Base-by-base conservation (phyloP, 2,797 vertebrate genomes). In the Alfaro cultratus region DNA sequence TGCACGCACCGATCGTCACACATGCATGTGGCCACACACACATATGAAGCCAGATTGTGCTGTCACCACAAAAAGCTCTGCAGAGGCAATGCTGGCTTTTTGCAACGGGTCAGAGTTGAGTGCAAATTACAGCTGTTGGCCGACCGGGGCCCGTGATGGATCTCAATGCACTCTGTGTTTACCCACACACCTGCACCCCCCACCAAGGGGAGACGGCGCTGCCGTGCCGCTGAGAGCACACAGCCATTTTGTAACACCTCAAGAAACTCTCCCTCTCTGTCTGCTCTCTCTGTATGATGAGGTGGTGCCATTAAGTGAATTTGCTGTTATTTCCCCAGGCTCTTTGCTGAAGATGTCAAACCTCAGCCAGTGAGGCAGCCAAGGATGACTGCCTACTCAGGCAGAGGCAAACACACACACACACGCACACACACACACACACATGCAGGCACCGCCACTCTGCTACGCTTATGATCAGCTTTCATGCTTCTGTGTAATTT, bases 291-390 rank as follows among this genome's bases (percentile, higher is more conserved):
- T 84, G 90, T 93, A 92, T 92, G 93, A 95, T 94, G 92, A 95
- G 93, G 93, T 94, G 94, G 91, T 94, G 89, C 93, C 91, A 94
- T 95, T 96, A 95, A 95, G 91, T 94, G 94, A 95, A 94, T 95
- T 94, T 94, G 92, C 92, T 93, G 92, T 95, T 95, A 95, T 95
- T 96, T 95, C 94, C 93, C 95, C 90, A 89, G 94, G 94, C 95
- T 95, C 93, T 94, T 92, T 94, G 92, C 92, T 94, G 94, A 94
- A 93, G 93, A 94, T 94, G 93, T 95, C 93, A 95, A 93, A 93
- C 91, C 94, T 91, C 89, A 94, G 92, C 93, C 89, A 85, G 84
- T 73, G 83, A 95, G 81, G 93, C 94, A 94, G 90, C 91, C 93
- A 88, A 89, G 91, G 91, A 93, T 91, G 93, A 95, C 94, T 94